These are phyloP conservation scores for Thymelicus sylvestris DNA, from an alignment of 2,888 invertebrate genomes.

Conservation along the genomic window DNA sequence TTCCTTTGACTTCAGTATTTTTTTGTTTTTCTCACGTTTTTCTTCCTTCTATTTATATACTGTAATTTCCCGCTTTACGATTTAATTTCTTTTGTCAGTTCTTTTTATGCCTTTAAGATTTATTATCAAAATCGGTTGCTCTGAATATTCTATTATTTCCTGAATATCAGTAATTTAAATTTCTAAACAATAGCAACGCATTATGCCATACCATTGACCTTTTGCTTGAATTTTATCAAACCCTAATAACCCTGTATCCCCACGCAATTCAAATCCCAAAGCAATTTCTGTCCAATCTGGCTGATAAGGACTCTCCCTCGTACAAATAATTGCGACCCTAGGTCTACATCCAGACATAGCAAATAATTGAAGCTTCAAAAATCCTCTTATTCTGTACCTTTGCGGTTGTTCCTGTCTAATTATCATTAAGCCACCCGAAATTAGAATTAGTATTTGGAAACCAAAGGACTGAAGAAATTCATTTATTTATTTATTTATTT, in stretches of 20 bases:
- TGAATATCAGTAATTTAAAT: neutral
- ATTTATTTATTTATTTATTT: too few relatives aligned
- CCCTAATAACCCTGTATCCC: neutral
- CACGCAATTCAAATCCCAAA: conserved; percentile 33
- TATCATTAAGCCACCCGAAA: neutral
- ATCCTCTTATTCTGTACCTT: neutral
- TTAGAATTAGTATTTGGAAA: neutral
- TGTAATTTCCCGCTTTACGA: too few relatives aligned
- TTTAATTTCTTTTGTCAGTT: too few relatives aligned
- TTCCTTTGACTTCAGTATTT: neutral
- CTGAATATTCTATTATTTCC: too few relatives aligned
- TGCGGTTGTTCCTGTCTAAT: neutral
- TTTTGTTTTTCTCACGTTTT: too few relatives aligned
- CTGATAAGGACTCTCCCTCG: conserved; percentile 35
- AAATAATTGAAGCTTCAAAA: conserved; percentile 10
- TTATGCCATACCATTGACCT: neutral
- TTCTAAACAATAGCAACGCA: neutral
- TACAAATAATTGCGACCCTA: conserved; percentile 22
- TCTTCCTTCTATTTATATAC: too few relatives aligned
- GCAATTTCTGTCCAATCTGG: conserved; percentile 41
- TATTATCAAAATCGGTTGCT: too few relatives aligned
- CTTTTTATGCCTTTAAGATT: too few relatives aligned
- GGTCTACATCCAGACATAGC: conserved; percentile 10
- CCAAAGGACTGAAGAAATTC: too few relatives aligned
- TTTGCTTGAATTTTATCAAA: neutral